phyloP scores from a whole-genome alignment of 2,113 vertebrate genomes.

The Podarcis muralis region DNA sequence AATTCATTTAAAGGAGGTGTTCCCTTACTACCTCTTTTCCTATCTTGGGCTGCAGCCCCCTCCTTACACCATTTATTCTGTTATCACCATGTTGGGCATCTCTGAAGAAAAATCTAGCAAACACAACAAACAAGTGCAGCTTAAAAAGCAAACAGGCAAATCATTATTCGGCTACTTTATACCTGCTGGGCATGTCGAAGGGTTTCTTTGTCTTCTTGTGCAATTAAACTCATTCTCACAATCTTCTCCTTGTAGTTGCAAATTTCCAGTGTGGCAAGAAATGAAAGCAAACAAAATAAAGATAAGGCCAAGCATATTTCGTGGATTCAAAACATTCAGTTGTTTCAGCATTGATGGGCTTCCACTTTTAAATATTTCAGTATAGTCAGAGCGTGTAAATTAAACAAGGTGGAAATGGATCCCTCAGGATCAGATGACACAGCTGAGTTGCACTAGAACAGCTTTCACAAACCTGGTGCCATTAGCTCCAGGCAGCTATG shows the following conservation, averaged over 20 bases:
- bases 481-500: too few species aligned
- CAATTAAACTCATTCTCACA: slow-evolving; percentile 35
- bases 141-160: too few species aligned
- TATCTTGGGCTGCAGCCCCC: too few species aligned
- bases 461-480: too few species aligned
- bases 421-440: background rate
- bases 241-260: rapidly evolving
- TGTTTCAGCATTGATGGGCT: rapidly evolving
- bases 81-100: too few species aligned
- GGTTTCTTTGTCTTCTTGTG: background rate
- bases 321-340: rapidly evolving
- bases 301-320: slow-evolving; percentile 34
- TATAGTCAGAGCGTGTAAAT: background rate
- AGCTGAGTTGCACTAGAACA: background rate
- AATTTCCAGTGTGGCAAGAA: rapidly evolving
- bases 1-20: too few species aligned
- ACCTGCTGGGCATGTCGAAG: slow-evolving; percentile 59
- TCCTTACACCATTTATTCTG: too few species aligned
- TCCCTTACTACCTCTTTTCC: too few species aligned
- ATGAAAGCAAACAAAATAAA: slow-evolving; percentile 16
- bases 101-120: background rate
- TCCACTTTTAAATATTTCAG: slow-evolving; percentile 61
- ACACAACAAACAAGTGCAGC: background rate
- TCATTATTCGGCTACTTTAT: background rate
- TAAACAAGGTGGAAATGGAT: slow-evolving; percentile 1